These are phyloP conservation scores for Girardinichthys multiradiatus DNA, from an alignment of 2,113 vertebrate species.

Conservation along the genomic window DNA sequence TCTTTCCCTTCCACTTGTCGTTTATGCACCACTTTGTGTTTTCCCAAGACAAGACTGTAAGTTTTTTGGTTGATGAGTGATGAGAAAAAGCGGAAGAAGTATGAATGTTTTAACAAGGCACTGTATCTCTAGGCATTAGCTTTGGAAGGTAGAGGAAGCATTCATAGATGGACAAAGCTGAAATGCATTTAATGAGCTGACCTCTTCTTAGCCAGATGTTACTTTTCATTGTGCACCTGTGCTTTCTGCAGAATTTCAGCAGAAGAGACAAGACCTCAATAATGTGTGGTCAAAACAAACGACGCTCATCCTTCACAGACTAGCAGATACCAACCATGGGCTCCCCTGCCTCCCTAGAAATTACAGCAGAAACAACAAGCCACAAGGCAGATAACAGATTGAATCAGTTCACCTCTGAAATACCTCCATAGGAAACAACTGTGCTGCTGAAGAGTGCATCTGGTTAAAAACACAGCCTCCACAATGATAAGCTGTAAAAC, in stretches of 20 bases:
- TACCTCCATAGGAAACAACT: neutral
- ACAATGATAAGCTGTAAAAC: neutral
- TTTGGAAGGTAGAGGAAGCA: too few species aligned
- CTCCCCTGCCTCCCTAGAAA: neutral
- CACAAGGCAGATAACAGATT: neutral
- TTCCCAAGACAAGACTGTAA: too few species aligned
- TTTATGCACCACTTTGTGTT: too few species aligned
- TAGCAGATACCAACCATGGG: neutral
- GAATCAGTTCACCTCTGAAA: conserved; percentile 1
- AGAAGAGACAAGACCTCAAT: neutral
- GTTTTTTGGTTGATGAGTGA: too few species aligned
- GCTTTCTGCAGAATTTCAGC: conserved; percentile 6
- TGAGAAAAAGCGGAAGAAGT: too few species aligned
- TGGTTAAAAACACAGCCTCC: neutral
- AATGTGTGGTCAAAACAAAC: conserved; percentile 11
- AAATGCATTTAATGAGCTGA: too few species aligned
- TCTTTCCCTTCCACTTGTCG: too few species aligned
- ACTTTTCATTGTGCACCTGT: too few species aligned
- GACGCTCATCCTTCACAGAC: neutral
- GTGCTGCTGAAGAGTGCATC: conserved; percentile 13
- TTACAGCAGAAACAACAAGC: neutral
- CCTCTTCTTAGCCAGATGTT: too few species aligned
- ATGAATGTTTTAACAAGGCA: too few species aligned
- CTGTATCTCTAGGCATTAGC: too few species aligned
- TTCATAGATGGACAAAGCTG: too few species aligned